These are phyloP conservation scores for Cephalopholis sonnerati DNA, from an alignment of 2,113 vertebrate species.

Conservation along the genomic window DNA sequence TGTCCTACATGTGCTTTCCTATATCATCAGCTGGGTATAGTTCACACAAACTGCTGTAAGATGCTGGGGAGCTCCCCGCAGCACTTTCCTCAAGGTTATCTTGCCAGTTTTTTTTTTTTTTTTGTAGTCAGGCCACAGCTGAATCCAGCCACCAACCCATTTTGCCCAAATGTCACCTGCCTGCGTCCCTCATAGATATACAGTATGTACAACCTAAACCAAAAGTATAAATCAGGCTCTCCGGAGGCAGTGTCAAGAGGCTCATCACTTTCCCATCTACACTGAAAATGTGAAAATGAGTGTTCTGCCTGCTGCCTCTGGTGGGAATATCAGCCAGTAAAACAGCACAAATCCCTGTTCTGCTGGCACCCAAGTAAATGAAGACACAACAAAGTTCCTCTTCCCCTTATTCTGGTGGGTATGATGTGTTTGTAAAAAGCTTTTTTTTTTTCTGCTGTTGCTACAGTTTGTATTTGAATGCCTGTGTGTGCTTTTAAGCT, in stretches of 20 bases:
- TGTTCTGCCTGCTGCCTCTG: constrained; percentile 23
- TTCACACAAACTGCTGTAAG: neutral
- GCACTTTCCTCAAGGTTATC: neutral
- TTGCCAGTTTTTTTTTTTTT: neutral
- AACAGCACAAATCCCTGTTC: constrained; percentile 44
- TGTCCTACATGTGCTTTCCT: neutral
- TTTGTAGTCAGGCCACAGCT: neutral
- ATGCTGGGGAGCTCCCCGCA: neutral
- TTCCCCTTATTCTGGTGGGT: neutral
- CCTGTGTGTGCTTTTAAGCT: constrained; percentile 25
- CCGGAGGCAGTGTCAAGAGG: constrained; percentile 29
- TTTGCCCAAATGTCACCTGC: constrained; percentile 9
- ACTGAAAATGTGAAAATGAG: constrained; percentile 51
- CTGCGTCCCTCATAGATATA: neutral
- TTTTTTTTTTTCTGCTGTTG: neutral
- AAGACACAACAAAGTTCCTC: constrained; percentile 27
- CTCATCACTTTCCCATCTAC: constrained; percentile 40
- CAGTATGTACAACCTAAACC: constrained; percentile 13
- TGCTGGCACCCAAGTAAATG: constrained; percentile 35
- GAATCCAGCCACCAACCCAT: neutral
- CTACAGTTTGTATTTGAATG: constrained; percentile 17
- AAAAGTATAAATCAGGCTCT: constrained; percentile 36
- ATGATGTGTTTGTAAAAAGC: constrained; percentile 22
- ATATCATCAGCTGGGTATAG: neutral
- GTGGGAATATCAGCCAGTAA: constrained; percentile 27